A percentile compares a stretch with the other conserved stretches of the same genome.
phyloP scores from a whole-genome alignment of 1,140 invertebrate species.

The Portunus trituberculatus region DNA sequence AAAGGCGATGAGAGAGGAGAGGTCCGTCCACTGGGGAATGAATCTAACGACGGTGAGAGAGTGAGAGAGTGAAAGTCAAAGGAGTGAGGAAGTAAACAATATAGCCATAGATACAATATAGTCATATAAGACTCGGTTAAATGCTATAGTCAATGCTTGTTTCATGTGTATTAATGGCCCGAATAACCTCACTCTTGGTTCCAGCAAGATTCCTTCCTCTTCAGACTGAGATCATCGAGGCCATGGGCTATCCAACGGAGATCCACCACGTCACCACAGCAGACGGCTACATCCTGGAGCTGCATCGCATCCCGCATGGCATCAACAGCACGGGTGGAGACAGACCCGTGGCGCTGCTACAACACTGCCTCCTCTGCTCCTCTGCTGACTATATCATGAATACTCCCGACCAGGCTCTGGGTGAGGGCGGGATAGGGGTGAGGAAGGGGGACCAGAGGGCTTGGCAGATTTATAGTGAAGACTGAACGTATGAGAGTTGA shows the following conservation, averaged over 20 bases:
- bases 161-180: neutral
- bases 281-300: constrained; percentile 76
- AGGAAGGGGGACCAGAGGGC: neutral
- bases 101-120: no score
- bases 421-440: constrained; percentile 79
- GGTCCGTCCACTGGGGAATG: constrained; percentile 31
- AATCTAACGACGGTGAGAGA: constrained; percentile 55
- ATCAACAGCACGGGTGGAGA: neutral
- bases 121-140: no score
- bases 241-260: constrained; percentile 71
- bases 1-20: neutral
- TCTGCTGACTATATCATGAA: constrained; percentile 89
- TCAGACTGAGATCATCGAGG: constrained; percentile 71
- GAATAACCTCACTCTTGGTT: neutral
- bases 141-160: neutral
- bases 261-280: constrained; percentile 69
- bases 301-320: constrained; percentile 74
- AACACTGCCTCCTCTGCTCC: constrained; percentile 89
- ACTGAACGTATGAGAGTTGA: neutral
- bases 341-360: constrained; percentile 83
- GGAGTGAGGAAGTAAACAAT: neutral
- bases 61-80: neutral
- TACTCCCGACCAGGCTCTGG: constrained; percentile 84
- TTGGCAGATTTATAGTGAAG: no score
- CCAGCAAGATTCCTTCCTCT: neutral